Evolutionary conservation across 1,140 invertebrate species (phyloP), one percentile per base, ranked within the genome.

Genomic region (Dendrolimus kikuchii): DNA sequence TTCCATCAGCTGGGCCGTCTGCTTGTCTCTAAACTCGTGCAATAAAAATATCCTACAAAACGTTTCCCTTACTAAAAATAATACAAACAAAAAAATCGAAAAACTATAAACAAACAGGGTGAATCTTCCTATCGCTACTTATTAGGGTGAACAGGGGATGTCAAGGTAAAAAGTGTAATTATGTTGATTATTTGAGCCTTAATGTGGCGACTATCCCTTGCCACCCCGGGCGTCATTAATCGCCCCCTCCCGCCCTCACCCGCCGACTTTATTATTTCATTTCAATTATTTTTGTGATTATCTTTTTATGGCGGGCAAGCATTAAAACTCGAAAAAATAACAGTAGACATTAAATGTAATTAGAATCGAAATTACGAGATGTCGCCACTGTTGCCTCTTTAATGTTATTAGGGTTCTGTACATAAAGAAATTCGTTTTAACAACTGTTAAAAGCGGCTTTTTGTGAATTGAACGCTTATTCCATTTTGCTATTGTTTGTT

Each of bases 271-370:
- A 84, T 86, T 84, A 83, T 86, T 86, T 86, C 83, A 80, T 84
- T 86, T 86, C 81, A 86, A 84, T 86, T 86, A 86, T 86, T 83
- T 86, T 85, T 77, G 80, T 85, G 81, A 86, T 85, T 85, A 86
- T 86, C 83, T 86, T 86, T 86, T 86, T 84, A 86, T 83, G 77
- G 79, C 80, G 69, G 67, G 66, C 68, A 66, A 63, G 69, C 78
- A 81, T 84, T 84, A 81, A 86, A 86, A 81, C 72, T 84, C 75
- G 71, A 84, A 84, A 85, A 85, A 86, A 83, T 81, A 86, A 83
- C 78, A 77, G 72, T 67, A 63, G 69, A 77, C 82, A 78, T 86
- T 82, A 83, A 82, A 78, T 57, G 72, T 83, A 81, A 83, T 86
- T 83, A 83, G 80, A 77, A 75, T 81, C 67, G 73, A 74, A 78